Base-by-base conservation (phyloP, 92 coral and sea anemone genomes). In the Umimayanthus kanabou region DNA sequence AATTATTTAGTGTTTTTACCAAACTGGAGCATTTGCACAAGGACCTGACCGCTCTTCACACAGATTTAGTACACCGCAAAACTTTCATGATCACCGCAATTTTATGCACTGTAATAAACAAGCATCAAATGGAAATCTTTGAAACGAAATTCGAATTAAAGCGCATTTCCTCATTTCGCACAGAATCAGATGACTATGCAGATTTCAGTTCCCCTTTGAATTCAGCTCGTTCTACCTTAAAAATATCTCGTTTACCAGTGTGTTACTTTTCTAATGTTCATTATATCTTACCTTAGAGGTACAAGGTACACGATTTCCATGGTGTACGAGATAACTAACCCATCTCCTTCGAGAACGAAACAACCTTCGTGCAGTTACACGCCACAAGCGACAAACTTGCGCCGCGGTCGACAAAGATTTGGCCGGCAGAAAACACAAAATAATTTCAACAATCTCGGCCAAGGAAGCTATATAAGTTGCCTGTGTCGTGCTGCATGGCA, bases 351-450 rank as follows among this genome's bases (percentile, higher is more conserved):
- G 91, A 72, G 93, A 84, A 39, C 98, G 98, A 85, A 93, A 58
- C 39, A 95, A 70, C 65, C 99, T 92, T 65, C 87, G 67, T 9
- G 94, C 95, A 50, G 93, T 91, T 55, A 91, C 97, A 82, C 95
- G 93, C 99, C 98, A 97, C 45, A 94, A 82, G 2, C 92, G 94
- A 80, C 99, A 93, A 29, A 97, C 99, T 79, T 91, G 95, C 82
- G 89, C 88, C 70, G 95, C 93, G 8, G 45, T 86, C 8, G 90
- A 88, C 79, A 97, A 88, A 58, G 92, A 76, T 81, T 92, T 93
- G 39, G 95, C 99, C 0, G 99, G 99, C 75, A 97, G 81, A 85
- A 92, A 97, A 43, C 94, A 89, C 72, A 95, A 45, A 81, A 96
- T 90, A 25, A 94, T 87, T 76, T 96, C 99, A 66, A 95, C 92